These are phyloP conservation scores for Aleadryas rufinucha DNA, from an alignment of 2,113 vertebrate genomes.

Conservation along the genomic window DNA sequence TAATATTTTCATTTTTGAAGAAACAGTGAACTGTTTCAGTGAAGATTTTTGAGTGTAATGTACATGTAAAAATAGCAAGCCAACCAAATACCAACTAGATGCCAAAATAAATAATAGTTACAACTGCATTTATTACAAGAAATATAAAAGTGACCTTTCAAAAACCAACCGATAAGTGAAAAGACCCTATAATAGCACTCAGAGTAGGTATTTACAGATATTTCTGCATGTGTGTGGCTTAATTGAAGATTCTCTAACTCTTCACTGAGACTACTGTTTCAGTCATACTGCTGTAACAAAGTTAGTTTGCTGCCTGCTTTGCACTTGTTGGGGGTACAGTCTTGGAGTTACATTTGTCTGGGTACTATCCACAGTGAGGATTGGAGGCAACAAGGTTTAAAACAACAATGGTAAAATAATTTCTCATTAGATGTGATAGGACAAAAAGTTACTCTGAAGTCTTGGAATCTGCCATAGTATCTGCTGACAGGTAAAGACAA, in stretches of 20 bases:
- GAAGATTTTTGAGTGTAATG: neutral
- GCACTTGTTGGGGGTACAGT: neutral
- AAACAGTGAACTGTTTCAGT: neutral
- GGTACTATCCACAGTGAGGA: neutral
- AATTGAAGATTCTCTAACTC: neutral
- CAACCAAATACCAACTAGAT: neutral
- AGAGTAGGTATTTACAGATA: neutral
- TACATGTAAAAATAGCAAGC: neutral
- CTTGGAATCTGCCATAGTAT: neutral
- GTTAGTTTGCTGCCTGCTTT: neutral
- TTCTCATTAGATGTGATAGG: neutral
- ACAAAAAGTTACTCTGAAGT: neutral
- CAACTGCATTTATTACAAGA: neutral
- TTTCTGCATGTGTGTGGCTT: neutral
- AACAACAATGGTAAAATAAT: neutral
- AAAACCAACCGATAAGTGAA: neutral
- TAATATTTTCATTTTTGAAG: conserved; percentile 27
- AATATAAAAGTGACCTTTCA: neutral
- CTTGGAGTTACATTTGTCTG: neutral
- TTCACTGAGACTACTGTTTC: neutral
- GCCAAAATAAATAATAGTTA: neutral
- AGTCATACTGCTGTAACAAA: neutral
- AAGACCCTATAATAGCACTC: neutral
- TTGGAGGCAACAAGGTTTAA: neutral
- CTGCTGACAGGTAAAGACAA: neutral